These are phyloP conservation scores for Sarcophaga variegata DNA, from an alignment of 2,888 invertebrate genomes.

Conservation along the genomic window DNA sequence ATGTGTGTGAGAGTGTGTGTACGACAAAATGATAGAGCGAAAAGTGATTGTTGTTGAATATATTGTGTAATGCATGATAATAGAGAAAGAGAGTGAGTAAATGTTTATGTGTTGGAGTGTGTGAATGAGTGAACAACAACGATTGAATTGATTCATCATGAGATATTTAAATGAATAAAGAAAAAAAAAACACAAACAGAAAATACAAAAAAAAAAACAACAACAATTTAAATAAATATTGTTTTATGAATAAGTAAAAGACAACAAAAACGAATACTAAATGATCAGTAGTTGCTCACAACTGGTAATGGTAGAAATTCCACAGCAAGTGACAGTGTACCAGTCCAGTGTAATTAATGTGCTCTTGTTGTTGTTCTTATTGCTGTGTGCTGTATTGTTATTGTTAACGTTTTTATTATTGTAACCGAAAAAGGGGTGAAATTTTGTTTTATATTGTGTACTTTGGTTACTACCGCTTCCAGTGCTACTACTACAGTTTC, in stretches of 20 bases:
- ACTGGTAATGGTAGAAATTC: conserved; percentile 48
- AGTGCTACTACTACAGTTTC: conserved; percentile 4
- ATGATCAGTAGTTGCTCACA: conserved; percentile 36
- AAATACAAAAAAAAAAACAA: background rate
- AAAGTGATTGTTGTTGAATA: conserved; percentile 33
- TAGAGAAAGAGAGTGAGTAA: conserved; percentile 24
- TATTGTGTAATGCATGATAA: conserved; percentile 1
- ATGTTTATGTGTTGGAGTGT: conserved; percentile 14
- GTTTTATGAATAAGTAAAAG: conserved; percentile 47
- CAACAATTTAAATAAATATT: background rate
- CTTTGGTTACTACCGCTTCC: no score
- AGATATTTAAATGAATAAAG: conserved; percentile 62
- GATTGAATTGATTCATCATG: conserved; percentile 68
- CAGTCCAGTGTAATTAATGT: conserved; percentile 1
- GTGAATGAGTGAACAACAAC: conserved; percentile 44
- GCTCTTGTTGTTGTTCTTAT: background rate
- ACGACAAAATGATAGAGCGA: conserved; percentile 56
- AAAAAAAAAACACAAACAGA: conserved; percentile 16
- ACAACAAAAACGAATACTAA: conserved; percentile 58
- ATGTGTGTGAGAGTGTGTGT: conserved; percentile 10
- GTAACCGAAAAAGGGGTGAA: conserved; percentile 52
- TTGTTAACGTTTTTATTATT: conserved; percentile 8
- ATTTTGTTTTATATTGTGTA: conserved; percentile 31
- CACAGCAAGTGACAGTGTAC: conserved; percentile 46
- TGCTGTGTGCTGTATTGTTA: conserved; percentile 6